Evolutionary conservation across 2,888 invertebrate genomes (phyloP).

Genomic region (Chloroclysta siterata): DNA sequence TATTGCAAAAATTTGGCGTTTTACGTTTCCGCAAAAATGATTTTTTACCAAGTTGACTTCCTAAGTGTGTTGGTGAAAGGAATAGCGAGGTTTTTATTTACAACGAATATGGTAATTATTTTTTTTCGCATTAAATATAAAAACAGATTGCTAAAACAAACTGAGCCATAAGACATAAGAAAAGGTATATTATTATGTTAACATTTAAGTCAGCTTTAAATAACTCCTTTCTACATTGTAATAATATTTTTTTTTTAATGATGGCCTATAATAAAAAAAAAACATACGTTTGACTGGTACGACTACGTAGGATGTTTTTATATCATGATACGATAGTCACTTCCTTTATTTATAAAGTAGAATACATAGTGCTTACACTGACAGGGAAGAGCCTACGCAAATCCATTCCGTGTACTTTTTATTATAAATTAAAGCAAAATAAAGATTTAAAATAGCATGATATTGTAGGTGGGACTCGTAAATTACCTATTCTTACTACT

Average conservation of each 20-base stretch:
- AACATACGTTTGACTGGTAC: too few species aligned
- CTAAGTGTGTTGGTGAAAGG: conserved; percentile 1
- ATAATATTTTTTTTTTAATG: too few species aligned
- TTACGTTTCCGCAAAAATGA: conserved; percentile 34
- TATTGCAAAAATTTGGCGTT: conserved; percentile 37
- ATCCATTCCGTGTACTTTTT: conserved; percentile 19
- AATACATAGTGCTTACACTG: conserved; percentile 13
- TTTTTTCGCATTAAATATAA: too few species aligned
- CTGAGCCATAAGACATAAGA: too few species aligned
- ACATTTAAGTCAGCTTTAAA: too few species aligned
- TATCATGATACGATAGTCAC: background rate
- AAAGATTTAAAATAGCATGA: conserved; percentile 10
- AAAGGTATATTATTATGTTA: too few species aligned
- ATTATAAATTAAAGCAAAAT: conserved; percentile 16
- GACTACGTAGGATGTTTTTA: background rate
- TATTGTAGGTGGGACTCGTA: conserved; percentile 9
- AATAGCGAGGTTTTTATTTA: background rate
- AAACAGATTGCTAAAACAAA: too few species aligned
- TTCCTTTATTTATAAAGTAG: conserved; percentile 2
- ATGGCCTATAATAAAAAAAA: too few species aligned
- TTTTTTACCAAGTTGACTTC: conserved; percentile 1
- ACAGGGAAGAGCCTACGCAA: conserved; percentile 26
- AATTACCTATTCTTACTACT: background rate
- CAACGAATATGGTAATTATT: too few species aligned
- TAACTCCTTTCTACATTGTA: too few species aligned